Evolutionary conservation across 2,113 vertebrate genomes (phyloP).

Genomic region (Pangasianodon hypophthalmus): DNA sequence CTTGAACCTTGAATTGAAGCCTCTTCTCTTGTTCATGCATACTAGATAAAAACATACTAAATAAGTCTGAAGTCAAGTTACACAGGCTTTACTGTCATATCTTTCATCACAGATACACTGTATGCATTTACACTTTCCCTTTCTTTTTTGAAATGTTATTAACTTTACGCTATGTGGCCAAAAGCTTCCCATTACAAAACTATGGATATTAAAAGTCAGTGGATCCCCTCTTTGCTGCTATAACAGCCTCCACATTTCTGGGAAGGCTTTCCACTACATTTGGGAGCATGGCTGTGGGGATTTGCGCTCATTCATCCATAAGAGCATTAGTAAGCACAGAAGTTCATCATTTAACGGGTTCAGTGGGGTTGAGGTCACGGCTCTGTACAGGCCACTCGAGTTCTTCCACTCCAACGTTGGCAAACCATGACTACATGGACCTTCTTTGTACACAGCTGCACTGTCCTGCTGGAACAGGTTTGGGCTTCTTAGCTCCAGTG

Average conservation of each 20-base stretch:
- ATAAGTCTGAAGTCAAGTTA: background rate
- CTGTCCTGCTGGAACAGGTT: background rate
- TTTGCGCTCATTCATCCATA: background rate
- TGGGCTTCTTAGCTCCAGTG: too few relatives aligned
- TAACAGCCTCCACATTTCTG: background rate
- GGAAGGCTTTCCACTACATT: background rate
- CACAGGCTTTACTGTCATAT: background rate
- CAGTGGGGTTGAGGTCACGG: background rate
- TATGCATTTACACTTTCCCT: background rate
- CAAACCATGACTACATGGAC: background rate
- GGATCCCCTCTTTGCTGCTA: background rate
- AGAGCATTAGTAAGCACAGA: background rate
- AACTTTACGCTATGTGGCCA: background rate
- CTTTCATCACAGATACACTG: background rate
- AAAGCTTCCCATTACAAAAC: background rate
- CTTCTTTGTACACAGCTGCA: background rate
- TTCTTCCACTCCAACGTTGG: background rate
- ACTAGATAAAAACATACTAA: background rate
- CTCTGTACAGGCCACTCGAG: background rate
- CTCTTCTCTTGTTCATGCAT: background rate
- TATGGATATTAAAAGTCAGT: background rate
- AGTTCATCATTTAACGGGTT: background rate
- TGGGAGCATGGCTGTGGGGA: background rate
- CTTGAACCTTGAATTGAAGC: background rate
- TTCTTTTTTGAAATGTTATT: background rate